phyloP scores from a whole-genome alignment of 2,797 vertebrate genomes.

The Sebastes hubbsi region DNA sequence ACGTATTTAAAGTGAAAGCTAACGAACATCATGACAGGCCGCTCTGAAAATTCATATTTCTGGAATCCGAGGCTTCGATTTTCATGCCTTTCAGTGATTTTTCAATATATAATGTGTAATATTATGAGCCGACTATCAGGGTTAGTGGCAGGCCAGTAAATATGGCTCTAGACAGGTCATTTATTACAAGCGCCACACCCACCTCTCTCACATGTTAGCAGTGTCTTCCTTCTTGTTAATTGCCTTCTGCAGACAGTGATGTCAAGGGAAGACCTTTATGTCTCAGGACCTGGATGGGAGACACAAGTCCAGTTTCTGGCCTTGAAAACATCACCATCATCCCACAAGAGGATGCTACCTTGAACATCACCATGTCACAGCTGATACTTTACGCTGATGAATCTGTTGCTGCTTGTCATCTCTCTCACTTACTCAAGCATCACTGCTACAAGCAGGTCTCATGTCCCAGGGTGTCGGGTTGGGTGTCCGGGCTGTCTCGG shows the following conservation, averaged over 20 bases:
- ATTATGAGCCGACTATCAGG: slow-evolving; percentile 44
- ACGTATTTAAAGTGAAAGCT: slow-evolving; percentile 46
- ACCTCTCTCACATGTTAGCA: slow-evolving; percentile 86
- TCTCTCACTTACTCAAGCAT: slow-evolving; percentile 11
- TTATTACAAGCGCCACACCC: slow-evolving; percentile 86
- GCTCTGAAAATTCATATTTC: slow-evolving; percentile 39
- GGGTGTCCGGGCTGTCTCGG: slow-evolving; percentile 59
- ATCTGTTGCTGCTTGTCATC: slow-evolving; percentile 42
- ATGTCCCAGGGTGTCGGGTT: slow-evolving; percentile 21
- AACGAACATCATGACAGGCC: slow-evolving; percentile 36
- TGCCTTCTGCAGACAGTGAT: slow-evolving; percentile 86
- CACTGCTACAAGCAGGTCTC: slow-evolving; percentile 24
- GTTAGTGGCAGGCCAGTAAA: slow-evolving; percentile 67
- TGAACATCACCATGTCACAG: neutral
- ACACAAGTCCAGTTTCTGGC: slow-evolving; percentile 7
- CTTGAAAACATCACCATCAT: neutral
- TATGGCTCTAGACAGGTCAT: slow-evolving; percentile 81
- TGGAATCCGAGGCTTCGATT: slow-evolving; percentile 25
- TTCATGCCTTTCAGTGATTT: slow-evolving; percentile 39
- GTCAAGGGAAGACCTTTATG: slow-evolving; percentile 13
- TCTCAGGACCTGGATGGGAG: slow-evolving; percentile 7
- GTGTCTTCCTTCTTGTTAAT: slow-evolving; percentile 88
- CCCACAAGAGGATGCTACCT: neutral
- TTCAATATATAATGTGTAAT: slow-evolving; percentile 41
- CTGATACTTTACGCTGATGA: slow-evolving; percentile 29